A percentile compares a stretch with the other conserved stretches of the same genome.
Evolutionary conservation across 1,140 invertebrate species (phyloP).

Genomic region (Eciton burchellii): DNA sequence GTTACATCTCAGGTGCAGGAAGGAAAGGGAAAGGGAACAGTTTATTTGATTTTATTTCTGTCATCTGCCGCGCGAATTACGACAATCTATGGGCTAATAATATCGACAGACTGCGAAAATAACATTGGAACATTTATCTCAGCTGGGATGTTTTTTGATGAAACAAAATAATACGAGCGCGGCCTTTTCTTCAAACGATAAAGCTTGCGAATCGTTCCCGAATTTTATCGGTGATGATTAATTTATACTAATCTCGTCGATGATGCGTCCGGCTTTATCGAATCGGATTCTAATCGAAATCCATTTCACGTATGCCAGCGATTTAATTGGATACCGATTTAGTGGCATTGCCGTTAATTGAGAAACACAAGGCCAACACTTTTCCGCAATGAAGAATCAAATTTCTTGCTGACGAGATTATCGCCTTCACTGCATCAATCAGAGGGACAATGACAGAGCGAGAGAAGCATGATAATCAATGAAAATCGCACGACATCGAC

Average conservation of each 20-base stretch:
- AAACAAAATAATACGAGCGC: background rate
- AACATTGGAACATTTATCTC: background rate
- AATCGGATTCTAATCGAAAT: no score
- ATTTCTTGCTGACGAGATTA: slow-evolving; percentile 31
- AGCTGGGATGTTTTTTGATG: background rate
- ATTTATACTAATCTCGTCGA: slow-evolving; percentile 48
- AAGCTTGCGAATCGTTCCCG: background rate
- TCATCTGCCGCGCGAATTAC: background rate
- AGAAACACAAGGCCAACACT: background rate
- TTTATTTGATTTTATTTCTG: no score
- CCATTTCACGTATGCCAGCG: slow-evolving; percentile 20
- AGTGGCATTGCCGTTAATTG: slow-evolving; percentile 18
- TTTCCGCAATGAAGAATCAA: slow-evolving; percentile 16
- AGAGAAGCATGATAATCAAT: slow-evolving; percentile 9
- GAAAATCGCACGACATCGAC: background rate
- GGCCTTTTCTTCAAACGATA: background rate
- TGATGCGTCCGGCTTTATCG: background rate
- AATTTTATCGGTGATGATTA: slow-evolving; percentile 32
- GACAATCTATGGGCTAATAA: background rate
- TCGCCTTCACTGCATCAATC: slow-evolving; percentile 28
- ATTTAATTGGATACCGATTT: slow-evolving; percentile 40
- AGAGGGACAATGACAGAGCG: background rate
- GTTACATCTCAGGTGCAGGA: no score
- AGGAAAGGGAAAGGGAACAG: no score
- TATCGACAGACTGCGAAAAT: background rate